Conservation (phyloP, 2,888 invertebrate genomes). For the Lycia hirtaria region DNA sequence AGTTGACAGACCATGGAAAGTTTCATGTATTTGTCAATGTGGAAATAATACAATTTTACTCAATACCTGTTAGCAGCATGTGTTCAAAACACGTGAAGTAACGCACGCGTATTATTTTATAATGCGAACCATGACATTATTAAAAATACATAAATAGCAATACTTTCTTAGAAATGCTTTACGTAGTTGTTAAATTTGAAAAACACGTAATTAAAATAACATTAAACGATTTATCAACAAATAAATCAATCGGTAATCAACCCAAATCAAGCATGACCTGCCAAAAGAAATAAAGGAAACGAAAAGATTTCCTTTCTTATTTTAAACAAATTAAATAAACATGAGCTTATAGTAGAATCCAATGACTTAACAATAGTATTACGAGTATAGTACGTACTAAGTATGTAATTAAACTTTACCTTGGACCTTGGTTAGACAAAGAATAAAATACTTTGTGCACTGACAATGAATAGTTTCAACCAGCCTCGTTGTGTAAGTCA, state of each 20-base stretch:
- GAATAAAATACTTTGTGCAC: slow-evolving; percentile 9
- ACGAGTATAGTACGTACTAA: slow-evolving; percentile 2
- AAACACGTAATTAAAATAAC: neutral
- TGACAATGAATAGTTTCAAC: slow-evolving; percentile 9
- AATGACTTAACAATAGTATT: neutral
- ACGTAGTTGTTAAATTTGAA: neutral
- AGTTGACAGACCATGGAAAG: slow-evolving; percentile 66
- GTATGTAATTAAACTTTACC: slow-evolving; percentile 9
- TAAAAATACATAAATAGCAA: no score
- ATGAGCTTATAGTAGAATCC: neutral
- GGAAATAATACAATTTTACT: slow-evolving; percentile 16
- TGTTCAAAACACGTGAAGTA: no score
- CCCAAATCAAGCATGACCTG: no score
- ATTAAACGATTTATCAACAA: neutral
- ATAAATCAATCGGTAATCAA: slow-evolving; percentile 11
- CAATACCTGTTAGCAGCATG: neutral
- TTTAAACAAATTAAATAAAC: no score
- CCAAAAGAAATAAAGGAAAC: no score
- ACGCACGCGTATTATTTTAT: no score
- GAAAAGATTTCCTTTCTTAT: no score
- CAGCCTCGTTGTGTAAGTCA: slow-evolving; percentile 8
- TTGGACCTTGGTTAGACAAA: slow-evolving; percentile 14
- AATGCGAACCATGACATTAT: no score
- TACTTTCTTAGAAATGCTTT: no score
- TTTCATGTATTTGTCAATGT: slow-evolving; percentile 44